A percentile compares a stretch with the other conserved stretches of the same genome.
Evolutionary conservation across 2,888 invertebrate genomes (phyloP).

Genomic region (Linyphia triangularis): DNA sequence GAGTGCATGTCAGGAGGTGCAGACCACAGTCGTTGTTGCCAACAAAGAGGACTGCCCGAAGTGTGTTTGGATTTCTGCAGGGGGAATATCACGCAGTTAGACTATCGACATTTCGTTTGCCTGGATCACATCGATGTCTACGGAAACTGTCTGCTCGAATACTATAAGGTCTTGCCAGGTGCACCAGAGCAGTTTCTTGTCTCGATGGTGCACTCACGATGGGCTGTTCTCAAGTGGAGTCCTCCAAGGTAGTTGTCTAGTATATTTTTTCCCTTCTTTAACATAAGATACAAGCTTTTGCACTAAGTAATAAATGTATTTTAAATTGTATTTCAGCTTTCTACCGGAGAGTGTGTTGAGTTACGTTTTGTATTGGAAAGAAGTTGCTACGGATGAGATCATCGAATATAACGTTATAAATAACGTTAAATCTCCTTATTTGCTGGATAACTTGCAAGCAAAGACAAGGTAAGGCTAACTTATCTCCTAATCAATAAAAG

Average conservation of each 20-base stretch:
- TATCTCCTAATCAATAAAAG: neutral
- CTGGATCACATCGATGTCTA: constrained; percentile 90
- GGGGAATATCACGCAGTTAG: constrained; percentile 88
- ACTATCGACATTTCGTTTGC: constrained; percentile 91
- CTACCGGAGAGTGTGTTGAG: constrained; percentile 72
- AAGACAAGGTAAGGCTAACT: constrained; percentile 85
- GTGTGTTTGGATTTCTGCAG: constrained; percentile 88
- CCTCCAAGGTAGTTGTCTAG: constrained; percentile 81
- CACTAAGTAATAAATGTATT: too few relatives aligned
- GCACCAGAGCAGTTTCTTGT: constrained; percentile 85
- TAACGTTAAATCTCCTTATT: constrained; percentile 85
- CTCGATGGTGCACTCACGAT: constrained; percentile 87
- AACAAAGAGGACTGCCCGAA: constrained; percentile 86
- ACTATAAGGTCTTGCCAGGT: constrained; percentile 90
- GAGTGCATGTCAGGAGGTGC: constrained; percentile 88
- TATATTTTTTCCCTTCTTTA: neutral
- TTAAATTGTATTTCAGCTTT: constrained; percentile 33
- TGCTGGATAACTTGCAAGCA: constrained; percentile 87
- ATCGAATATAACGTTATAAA: constrained; percentile 68
- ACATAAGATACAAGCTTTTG: neutral
- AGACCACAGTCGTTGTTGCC: constrained; percentile 90
- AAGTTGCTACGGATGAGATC: constrained; percentile 72
- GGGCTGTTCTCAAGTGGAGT: constrained; percentile 89
- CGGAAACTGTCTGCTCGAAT: constrained; percentile 89
- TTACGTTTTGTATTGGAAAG: constrained; percentile 75